These are phyloP conservation scores for Oncopodura yosiiana DNA, from an alignment of 1,140 invertebrate species.

Conservation along the genomic window DNA sequence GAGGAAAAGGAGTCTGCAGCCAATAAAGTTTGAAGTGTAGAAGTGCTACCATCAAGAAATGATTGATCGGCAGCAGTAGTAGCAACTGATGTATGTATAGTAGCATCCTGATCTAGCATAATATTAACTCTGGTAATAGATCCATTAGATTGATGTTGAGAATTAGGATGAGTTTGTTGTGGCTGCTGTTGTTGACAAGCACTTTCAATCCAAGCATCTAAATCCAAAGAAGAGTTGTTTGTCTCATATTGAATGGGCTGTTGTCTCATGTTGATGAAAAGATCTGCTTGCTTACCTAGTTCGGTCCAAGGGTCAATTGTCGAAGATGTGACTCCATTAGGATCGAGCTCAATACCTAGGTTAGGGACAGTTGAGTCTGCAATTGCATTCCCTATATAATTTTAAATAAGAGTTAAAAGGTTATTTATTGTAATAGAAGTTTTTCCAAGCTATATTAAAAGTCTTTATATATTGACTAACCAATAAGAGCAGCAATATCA, in stretches of 20 bases:
- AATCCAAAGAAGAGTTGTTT: too few relatives aligned
- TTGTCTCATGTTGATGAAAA: neutral
- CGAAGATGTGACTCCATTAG: conserved; percentile 32
- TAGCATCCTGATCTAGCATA: conserved; percentile 24
- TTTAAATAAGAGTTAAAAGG: too few relatives aligned
- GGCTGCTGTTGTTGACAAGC: conserved; percentile 49
- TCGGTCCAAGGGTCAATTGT: conserved; percentile 37
- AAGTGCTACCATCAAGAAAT: conserved; percentile 37
- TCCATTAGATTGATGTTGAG: conserved; percentile 7
- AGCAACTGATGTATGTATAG: conserved; percentile 28
- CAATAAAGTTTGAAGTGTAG: conserved; percentile 58
- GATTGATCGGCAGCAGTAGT: conserved; percentile 24
- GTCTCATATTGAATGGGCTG: neutral
- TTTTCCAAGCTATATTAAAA: too few relatives aligned
- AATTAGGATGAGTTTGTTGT: neutral
- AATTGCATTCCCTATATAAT: conserved; percentile 80
- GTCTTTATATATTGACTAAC: too few relatives aligned
- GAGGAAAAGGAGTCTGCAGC: conserved; percentile 43
- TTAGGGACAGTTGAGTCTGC: conserved; percentile 70
- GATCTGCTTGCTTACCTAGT: conserved; percentile 6
- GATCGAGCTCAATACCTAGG: conserved; percentile 38
- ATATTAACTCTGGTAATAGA: conserved; percentile 8
- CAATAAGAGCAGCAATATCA: conserved; percentile 76
- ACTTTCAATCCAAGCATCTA: conserved; percentile 71
- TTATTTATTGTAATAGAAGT: too few relatives aligned